A percentile compares a stretch with the other conserved stretches of the same genome.
Evolutionary conservation across 2,113 vertebrate species (phyloP).

Genomic region (Sinocyclocheilus grahami): DNA sequence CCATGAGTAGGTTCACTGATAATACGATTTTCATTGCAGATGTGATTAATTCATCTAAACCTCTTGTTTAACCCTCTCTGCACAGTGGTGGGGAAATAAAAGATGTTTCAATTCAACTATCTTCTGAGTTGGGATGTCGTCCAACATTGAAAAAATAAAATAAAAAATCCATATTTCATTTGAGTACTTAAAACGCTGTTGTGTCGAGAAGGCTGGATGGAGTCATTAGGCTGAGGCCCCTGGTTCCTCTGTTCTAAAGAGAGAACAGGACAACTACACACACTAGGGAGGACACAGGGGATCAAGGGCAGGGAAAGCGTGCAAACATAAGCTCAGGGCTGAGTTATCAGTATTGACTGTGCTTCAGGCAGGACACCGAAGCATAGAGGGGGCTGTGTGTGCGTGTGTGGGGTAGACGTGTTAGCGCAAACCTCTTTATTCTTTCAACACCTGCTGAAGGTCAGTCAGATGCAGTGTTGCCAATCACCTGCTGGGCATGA

Average conservation of each 20-base stretch:
- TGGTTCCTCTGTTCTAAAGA: constrained; percentile 58
- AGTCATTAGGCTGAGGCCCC: constrained; percentile 73
- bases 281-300: constrained; percentile 16
- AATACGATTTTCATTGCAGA: not conserved
- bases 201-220: constrained; percentile 72
- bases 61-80: not conserved
- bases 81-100: not conserved
- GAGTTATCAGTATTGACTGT: constrained; percentile 75
- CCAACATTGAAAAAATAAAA: not conserved
- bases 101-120: constrained; percentile 12
- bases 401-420: constrained; percentile 15
- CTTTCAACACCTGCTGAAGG: constrained; percentile 39
- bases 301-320: constrained; percentile 59
- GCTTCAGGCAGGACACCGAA: constrained; percentile 41
- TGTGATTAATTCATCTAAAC: not conserved
- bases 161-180: constrained; percentile 77
- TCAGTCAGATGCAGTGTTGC: constrained; percentile 29
- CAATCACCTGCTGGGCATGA: constrained; percentile 53
- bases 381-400: constrained; percentile 32
- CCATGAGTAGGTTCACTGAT: not conserved
- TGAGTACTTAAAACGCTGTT: constrained; percentile 71
- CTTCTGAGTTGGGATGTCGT: constrained; percentile 56
- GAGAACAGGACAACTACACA: constrained; percentile 28
- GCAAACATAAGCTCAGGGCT: constrained; percentile 64
- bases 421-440: constrained; percentile 35